Evolutionary conservation across 2,888 invertebrate genomes (phyloP), one percentile per base, ranked within the genome.

Genomic region (Hylaea fasciaria): DNA sequence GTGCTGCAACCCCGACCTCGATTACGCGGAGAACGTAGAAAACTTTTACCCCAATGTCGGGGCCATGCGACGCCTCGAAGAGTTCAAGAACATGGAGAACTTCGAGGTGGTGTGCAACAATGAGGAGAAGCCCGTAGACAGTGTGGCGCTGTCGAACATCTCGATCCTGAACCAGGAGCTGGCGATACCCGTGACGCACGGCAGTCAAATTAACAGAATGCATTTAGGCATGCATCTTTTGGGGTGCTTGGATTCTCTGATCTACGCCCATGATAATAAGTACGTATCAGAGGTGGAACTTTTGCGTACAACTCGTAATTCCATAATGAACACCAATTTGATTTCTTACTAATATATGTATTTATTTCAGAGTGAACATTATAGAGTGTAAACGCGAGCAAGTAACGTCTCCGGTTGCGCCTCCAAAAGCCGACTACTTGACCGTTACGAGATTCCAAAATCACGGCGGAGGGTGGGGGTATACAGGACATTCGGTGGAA

Each of bases 401-500:
- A 12, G 66, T 77, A 4, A 58, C 77, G 0, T 78, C 84, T 0
- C 85, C 87, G 0, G 71, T 81, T 5, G 73, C 74, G 1, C 82
- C 86, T 0, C 94, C 94, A 29, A 95, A 96, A 69, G 97, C 97
- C 76, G 97, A 97, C 82, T 97, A 95, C 80, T 94, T 94, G 48
- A 94, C 95, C 0, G 96, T 98, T 14, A 97, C 96, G 80, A 94
- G 99, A 68, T 99, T 98, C 85, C 98, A 98, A 83, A 97, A 97
- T 85, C 97, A 98, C 78, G 99, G 99, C 1, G 98, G 98, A 28
- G 98, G 98, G 5, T 99, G 99, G 99, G 99, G 99, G 1, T 99
- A 99, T 86, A 98, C 98, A 0, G 98, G 97, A 0, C 98, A 98
- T 81, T 98, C 98, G 2, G 95, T 99, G 22, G 99, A 99, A 87